phyloP scores from a whole-genome alignment of 2,113 vertebrate genomes.

The Vulpes lagopus region DNA sequence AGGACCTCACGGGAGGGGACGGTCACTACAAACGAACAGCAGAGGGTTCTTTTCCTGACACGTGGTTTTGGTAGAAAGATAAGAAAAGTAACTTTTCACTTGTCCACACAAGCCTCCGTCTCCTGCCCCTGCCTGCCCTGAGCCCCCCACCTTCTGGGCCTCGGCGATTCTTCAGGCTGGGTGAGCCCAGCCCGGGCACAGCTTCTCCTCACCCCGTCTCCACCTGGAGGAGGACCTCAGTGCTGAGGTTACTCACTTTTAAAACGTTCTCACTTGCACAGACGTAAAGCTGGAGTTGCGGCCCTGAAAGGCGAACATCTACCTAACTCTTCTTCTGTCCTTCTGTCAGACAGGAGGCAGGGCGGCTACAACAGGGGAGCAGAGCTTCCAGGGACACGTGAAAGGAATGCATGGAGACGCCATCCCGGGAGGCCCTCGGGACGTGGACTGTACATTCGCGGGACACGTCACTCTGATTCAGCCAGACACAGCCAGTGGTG shows the following conservation, averaged over 20 bases:
- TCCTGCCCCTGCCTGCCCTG: slow-evolving; percentile 66
- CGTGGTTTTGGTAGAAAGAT: slow-evolving; percentile 70
- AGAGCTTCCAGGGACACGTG: slow-evolving; percentile 52
- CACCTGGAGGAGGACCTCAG: slow-evolving; percentile 44
- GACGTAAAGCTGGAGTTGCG: slow-evolving; percentile 74
- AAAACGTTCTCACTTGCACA: slow-evolving; percentile 69
- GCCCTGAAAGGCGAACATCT: slow-evolving; percentile 36
- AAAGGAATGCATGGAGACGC: slow-evolving; percentile 83
- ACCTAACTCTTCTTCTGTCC: slow-evolving; percentile 48
- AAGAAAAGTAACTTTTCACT: slow-evolving; percentile 45
- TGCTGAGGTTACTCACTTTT: slow-evolving; percentile 56
- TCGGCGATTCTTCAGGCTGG: neutral
- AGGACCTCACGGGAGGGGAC: slow-evolving; percentile 26
- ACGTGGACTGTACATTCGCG: slow-evolving; percentile 72
- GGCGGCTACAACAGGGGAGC: slow-evolving; percentile 37
- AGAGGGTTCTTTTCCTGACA: slow-evolving; percentile 62
- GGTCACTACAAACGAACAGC: slow-evolving; percentile 51
- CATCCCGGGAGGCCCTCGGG: slow-evolving; percentile 76
- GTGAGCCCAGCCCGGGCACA: neutral
- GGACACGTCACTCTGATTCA: slow-evolving; percentile 79
- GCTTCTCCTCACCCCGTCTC: slow-evolving; percentile 17
- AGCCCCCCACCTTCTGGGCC: neutral
- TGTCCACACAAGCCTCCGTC: slow-evolving; percentile 39
- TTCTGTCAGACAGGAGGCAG: slow-evolving; percentile 32
- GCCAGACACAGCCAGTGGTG: slow-evolving; percentile 71